Conservation (phyloP, 2,888 invertebrate genomes). For the Stenchaetothrips biformis region DNA sequence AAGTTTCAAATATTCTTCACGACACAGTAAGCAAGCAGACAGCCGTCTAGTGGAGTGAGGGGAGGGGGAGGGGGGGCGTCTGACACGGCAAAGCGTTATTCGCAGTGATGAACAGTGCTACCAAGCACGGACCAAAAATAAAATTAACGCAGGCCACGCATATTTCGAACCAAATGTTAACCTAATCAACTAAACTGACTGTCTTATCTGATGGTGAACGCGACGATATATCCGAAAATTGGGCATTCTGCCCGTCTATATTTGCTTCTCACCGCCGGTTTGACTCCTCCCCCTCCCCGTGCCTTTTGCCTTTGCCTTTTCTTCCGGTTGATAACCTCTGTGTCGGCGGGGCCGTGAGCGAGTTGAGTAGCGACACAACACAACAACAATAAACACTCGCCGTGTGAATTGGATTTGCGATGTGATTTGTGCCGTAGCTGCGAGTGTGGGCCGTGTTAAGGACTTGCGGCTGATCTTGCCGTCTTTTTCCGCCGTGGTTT, state of each 20-base stretch:
- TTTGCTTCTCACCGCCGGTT: no score
- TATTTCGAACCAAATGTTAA: no score
- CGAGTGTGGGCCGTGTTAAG: neutral
- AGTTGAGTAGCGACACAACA: neutral
- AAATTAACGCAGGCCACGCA: no score
- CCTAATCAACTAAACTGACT: no score
- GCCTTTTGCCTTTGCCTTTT: neutral
- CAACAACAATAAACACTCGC: constrained; percentile 18
- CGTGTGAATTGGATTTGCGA: neutral
- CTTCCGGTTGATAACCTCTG: constrained; percentile 19
- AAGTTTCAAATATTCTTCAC: neutral
- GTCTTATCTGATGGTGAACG: no score
- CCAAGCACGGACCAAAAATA: no score
- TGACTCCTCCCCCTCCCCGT: neutral
- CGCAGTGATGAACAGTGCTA: no score
- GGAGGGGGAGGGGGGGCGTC: no score
- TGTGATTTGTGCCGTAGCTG: neutral
- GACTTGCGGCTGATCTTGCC: neutral
- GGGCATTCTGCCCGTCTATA: no score
- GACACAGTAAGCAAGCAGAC: neutral
- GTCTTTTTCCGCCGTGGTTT: neutral
- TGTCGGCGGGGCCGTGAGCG: constrained; percentile 21
- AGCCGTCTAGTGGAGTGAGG: no score
- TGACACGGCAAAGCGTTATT: no score
- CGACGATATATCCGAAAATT: no score